Evolutionary conservation across 2,113 vertebrate species (phyloP).

Genomic region (Hypomesus transpacificus): DNA sequence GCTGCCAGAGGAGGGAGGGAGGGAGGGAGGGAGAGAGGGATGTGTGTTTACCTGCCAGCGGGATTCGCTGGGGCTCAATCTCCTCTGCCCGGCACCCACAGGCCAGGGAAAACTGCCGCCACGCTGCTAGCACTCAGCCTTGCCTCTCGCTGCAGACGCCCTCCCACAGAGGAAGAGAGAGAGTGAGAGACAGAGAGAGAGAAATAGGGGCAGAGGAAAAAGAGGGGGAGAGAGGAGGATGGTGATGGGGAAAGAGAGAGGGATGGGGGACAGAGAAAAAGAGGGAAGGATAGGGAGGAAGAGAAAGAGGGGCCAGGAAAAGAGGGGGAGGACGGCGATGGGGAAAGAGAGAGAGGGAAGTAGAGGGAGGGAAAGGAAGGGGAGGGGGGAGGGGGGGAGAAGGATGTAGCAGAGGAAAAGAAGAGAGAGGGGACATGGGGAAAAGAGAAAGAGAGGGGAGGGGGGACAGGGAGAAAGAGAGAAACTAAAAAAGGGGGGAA

Average conservation of each 20-base stretch:
- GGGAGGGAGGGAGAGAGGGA: constrained; percentile 13
- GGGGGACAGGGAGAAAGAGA: not conserved
- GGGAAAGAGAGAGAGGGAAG: not conserved
- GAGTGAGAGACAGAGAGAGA: not conserved
- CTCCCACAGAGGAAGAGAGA: not conserved
- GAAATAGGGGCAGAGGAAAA: no score
- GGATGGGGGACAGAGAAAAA: not conserved
- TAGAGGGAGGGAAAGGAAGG: not conserved
- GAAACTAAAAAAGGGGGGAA: no score
- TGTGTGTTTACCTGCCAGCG: constrained; percentile 52
- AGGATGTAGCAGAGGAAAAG: not conserved
- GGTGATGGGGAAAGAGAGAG: not conserved
- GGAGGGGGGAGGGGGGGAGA: not conserved
- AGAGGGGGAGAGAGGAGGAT: not conserved
- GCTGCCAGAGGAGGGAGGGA: not conserved
- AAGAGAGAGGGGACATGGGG: not conserved
- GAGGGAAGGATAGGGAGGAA: not conserved
- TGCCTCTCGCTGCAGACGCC: not conserved
- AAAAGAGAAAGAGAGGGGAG: not conserved
- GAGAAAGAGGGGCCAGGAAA: not conserved
- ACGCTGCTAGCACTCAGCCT: constrained; percentile 23
- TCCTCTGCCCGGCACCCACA: constrained; percentile 33
- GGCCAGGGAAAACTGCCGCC: constrained; percentile 32
- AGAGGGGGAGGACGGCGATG: not conserved
- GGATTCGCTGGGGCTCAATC: constrained; percentile 36